Conservation (phyloP, 2,888 invertebrate species). For the Amphipyra berbera region DNA sequence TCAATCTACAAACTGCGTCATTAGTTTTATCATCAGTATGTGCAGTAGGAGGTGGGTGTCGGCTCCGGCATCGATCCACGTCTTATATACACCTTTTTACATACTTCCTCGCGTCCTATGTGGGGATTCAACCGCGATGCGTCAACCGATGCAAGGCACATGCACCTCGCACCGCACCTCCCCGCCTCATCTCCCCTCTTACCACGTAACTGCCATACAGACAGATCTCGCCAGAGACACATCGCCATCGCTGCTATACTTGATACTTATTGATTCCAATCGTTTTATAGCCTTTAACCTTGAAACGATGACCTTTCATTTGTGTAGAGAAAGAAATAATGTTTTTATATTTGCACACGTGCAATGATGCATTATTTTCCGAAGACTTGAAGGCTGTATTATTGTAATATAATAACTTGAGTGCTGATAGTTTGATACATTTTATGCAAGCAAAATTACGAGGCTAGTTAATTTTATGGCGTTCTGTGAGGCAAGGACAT, state of each 20-base stretch:
- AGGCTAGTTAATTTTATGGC: constrained; percentile 11
- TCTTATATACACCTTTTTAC: constrained; percentile 86
- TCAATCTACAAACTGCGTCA: constrained; percentile 30
- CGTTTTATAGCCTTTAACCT: constrained; percentile 71
- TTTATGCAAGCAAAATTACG: constrained; percentile 1
- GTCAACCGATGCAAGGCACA: constrained; percentile 86
- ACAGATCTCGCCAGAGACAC: constrained; percentile 66
- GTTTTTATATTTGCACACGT: constrained; percentile 44
- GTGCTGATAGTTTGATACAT: constrained; percentile 14
- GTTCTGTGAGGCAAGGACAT: neutral
- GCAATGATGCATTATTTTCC: constrained; percentile 27
- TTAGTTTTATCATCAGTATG: constrained; percentile 46
- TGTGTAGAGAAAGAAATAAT: constrained; percentile 60
- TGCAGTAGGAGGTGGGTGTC: constrained; percentile 72
- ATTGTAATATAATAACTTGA: constrained; percentile 10
- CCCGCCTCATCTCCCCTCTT: constrained; percentile 53
- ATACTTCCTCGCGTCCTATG: constrained; percentile 85
- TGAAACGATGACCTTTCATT: constrained; percentile 74
- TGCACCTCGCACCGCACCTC: constrained; percentile 74
- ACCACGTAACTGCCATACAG: constrained; percentile 57
- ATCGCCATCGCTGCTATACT: constrained; percentile 61
- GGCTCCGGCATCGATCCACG: constrained; percentile 85
- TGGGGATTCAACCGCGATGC: constrained; percentile 88
- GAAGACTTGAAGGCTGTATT: constrained; percentile 3
- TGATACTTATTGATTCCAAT: constrained; percentile 68